A percentile compares a stretch with the other conserved stretches of the same genome.
Evolutionary conservation across 1,140 invertebrate genomes (phyloP).

Genomic region (Triops longicaudatus): DNA sequence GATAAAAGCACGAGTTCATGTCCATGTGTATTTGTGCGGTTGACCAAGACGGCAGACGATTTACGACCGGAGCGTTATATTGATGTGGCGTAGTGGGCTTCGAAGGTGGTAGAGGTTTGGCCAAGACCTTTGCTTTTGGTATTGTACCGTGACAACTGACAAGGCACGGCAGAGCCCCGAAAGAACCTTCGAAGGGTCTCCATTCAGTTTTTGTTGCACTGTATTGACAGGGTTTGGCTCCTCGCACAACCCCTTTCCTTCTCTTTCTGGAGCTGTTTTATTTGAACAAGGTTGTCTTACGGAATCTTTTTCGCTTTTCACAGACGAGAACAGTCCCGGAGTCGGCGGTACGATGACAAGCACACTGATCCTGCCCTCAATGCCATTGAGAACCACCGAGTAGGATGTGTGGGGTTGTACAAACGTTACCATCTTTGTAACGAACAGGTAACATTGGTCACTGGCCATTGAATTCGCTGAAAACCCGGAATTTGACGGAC

Average conservation of each 20-base stretch:
- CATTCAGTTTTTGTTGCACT: constrained; percentile 1
- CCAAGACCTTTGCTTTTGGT: neutral
- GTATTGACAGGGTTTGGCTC: constrained; percentile 9
- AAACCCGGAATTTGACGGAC: neutral
- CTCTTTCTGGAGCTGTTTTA: neutral
- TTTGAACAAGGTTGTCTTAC: constrained; percentile 16
- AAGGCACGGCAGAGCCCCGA: neutral
- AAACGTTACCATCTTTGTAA: constrained; percentile 63
- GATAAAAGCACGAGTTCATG: constrained; percentile 12
- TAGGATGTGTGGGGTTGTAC: constrained; percentile 52
- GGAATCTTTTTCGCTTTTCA: constrained; percentile 9
- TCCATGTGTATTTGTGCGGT: constrained; percentile 1
- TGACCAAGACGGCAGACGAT: constrained; percentile 3
- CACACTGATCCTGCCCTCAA: constrained; percentile 11
- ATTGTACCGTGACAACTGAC: constrained; percentile 3
- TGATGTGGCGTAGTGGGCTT: constrained; percentile 10
- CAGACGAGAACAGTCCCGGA: neutral
- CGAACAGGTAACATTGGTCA: constrained; percentile 48
- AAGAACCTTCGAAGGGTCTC: neutral
- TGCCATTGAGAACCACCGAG: constrained; percentile 12
- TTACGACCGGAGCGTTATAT: neutral
- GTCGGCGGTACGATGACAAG: constrained; percentile 19
- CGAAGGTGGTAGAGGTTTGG: neutral
- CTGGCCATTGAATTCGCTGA: neutral
- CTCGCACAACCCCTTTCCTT: neutral